Percentiles rank a stretch among this genome's conserved stretches.
These are phyloP conservation scores for Euplagia quadripunctaria DNA, from an alignment of 2,888 invertebrate genomes.

Conservation along the genomic window DNA sequence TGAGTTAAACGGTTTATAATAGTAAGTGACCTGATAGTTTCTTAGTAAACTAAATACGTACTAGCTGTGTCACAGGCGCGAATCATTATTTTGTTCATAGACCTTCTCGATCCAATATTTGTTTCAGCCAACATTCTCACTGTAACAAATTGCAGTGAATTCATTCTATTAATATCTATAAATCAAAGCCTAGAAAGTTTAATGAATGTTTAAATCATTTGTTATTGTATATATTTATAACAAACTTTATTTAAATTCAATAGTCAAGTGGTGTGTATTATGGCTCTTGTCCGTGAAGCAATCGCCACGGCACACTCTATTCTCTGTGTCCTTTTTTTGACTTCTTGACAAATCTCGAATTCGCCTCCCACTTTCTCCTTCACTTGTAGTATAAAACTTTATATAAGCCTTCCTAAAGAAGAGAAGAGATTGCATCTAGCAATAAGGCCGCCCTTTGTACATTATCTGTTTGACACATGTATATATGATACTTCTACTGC, in stretches of 20 bases:
- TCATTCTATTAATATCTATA: not conserved
- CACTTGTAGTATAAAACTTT: too few species aligned
- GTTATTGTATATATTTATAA: not conserved
- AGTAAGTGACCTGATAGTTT: constrained; percentile 37
- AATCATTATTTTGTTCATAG: not conserved
- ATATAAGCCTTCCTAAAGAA: too few species aligned
- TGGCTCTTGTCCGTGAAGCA: too few species aligned
- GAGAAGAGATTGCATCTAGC: too few species aligned
- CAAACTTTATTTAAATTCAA: not conserved
- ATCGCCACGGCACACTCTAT: too few species aligned
- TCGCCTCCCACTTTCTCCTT: too few species aligned
- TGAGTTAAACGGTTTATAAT: constrained; percentile 30
- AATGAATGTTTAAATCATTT: not conserved
- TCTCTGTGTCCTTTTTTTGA: too few species aligned
- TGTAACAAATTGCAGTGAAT: not conserved
- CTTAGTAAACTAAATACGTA: constrained; percentile 22
- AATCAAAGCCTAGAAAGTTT: not conserved
- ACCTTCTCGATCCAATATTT: not conserved
- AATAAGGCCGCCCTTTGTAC: too few species aligned
- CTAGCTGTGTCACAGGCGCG: not conserved
- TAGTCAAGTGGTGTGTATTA: too few species aligned
- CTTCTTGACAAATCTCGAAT: too few species aligned
- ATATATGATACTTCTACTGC: too few species aligned
- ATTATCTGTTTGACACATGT: too few species aligned
- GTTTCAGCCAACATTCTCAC: not conserved